Conservation (phyloP, 2,113 vertebrate species). For the Emydura subglobosa region DNA sequence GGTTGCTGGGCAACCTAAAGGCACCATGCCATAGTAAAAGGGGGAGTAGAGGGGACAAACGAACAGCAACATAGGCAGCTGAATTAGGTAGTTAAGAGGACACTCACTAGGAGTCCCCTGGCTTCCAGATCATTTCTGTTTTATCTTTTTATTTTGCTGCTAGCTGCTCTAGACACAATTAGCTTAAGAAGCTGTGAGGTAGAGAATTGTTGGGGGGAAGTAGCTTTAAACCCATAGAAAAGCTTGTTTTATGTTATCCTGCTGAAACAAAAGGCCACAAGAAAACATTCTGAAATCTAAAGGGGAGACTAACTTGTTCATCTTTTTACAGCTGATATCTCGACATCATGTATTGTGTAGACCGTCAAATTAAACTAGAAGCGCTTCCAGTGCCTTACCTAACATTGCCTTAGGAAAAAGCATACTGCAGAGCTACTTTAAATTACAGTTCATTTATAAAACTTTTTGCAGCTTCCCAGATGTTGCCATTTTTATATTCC, state of each 20-base stretch:
- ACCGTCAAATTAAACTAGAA: background rate
- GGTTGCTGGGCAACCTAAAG: constrained; percentile 77
- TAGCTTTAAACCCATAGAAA: constrained; percentile 6
- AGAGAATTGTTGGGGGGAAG: background rate
- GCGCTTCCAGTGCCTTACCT: background rate
- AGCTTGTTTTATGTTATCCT: background rate
- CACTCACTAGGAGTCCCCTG: background rate
- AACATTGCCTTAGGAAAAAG: background rate
- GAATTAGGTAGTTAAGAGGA: constrained; percentile 46
- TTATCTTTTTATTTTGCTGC: background rate
- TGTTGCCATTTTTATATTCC: background rate
- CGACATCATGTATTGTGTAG: no score
- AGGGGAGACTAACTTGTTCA: background rate
- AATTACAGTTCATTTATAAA: background rate
- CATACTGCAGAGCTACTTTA: rapidly evolving
- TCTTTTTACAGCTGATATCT: background rate
- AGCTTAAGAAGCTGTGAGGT: constrained; percentile 8
- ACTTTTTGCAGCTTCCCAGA: rapidly evolving
- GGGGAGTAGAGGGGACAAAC: constrained; percentile 39
- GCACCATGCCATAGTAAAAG: constrained; percentile 69
- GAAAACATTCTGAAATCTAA: background rate
- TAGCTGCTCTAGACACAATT: background rate
- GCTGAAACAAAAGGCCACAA: background rate
- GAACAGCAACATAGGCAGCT: constrained; percentile 66
- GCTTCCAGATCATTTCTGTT: background rate